A percentile compares a stretch with the other conserved stretches of the same genome.
These are phyloP conservation scores for Apostichopus californicus DNA, from an alignment of 35 echinoderm and acorn worm genomes.

Conservation along the genomic window DNA sequence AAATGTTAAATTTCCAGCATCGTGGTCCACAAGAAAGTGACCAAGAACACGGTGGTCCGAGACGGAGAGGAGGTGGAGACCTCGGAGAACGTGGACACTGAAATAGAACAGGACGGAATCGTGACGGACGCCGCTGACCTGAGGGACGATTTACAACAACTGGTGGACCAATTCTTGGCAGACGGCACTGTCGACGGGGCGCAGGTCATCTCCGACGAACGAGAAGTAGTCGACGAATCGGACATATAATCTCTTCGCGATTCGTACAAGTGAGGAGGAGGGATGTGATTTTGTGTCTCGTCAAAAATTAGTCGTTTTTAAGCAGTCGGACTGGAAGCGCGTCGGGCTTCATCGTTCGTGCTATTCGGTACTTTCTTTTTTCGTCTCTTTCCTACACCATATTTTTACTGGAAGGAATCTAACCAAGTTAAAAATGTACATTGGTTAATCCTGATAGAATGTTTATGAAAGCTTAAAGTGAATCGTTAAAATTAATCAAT, in stretches of 20 bases:
- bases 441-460: background rate
- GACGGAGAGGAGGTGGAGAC: slow-evolving; percentile 90
- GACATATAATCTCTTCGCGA: slow-evolving; percentile 14
- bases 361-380: slow-evolving; percentile 2
- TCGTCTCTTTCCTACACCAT: background rate
- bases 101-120: slow-evolving; percentile 91
- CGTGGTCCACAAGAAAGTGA: slow-evolving; percentile 92
- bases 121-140: slow-evolving; percentile 79
- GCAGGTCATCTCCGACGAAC: slow-evolving; percentile 34
- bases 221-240: slow-evolving; percentile 36
- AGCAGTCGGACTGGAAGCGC: background rate
- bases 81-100: slow-evolving; percentile 77
- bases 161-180: slow-evolving; percentile 82
- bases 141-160: slow-evolving; percentile 89
- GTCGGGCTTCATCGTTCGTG: background rate
- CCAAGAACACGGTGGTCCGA: slow-evolving; percentile 76
- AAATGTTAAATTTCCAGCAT: slow-evolving; percentile 53
- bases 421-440: background rate
- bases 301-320: slow-evolving; percentile 17
- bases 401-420: background rate
- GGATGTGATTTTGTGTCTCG: slow-evolving; percentile 28
- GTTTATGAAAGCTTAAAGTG: background rate
- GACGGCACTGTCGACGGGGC: slow-evolving; percentile 66
- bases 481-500: background rate
- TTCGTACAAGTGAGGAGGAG: background rate